phyloP scores from a whole-genome alignment of 2,797 vertebrate genomes.

The Agapornis canus region DNA sequence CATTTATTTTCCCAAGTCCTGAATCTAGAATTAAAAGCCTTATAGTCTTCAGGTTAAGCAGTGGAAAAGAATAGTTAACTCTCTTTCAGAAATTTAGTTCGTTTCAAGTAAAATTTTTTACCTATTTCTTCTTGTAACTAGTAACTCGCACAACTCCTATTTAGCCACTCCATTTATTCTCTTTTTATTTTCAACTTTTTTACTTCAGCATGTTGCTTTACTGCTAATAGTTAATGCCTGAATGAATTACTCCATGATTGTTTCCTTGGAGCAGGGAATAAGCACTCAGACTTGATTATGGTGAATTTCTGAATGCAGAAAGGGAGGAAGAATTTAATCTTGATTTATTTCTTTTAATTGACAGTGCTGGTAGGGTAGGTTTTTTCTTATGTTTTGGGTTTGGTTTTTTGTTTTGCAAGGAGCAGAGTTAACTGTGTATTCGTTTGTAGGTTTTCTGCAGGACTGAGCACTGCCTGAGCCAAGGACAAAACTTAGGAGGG shows the following conservation, averaged over 20 bases:
- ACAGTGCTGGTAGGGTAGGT: not conserved
- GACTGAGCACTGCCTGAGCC: not conserved
- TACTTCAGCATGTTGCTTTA: not conserved
- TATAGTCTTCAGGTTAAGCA: not conserved
- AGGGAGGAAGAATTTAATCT: not conserved
- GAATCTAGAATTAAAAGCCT: not conserved
- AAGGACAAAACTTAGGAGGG: not conserved
- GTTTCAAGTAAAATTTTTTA: not conserved
- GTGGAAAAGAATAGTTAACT: not conserved
- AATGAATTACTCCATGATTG: not conserved
- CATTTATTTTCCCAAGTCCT: not conserved
- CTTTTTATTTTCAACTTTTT: not conserved
- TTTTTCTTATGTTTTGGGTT: too few relatives aligned
- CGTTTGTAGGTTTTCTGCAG: not conserved
- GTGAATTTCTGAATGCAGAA: not conserved
- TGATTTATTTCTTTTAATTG: not conserved
- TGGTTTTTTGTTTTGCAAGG: not conserved
- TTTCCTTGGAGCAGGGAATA: not conserved
- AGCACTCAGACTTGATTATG: not conserved
- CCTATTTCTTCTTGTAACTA: not conserved
- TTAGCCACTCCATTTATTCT: not conserved
- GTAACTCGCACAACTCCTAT: fast-evolving
- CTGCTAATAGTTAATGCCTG: not conserved
- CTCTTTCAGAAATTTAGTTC: not conserved
- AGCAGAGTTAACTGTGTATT: not conserved